Conservation (phyloP, 2,797 vertebrate species). For the Sparidentex hasta region DNA sequence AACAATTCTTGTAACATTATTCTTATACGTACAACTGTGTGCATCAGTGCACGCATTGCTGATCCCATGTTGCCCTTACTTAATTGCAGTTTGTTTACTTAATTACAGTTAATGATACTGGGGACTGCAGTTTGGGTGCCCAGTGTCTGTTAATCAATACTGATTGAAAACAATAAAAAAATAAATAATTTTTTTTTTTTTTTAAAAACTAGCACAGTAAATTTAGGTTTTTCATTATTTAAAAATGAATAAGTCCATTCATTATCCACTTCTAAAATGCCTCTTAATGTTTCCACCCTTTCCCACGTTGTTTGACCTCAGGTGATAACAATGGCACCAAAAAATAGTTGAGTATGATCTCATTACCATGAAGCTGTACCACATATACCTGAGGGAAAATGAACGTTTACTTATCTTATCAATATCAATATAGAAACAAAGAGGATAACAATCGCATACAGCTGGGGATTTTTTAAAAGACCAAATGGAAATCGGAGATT, state of each 20-base stretch:
- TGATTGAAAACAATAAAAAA: not conserved
- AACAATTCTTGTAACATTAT: not conserved
- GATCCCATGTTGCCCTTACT: not conserved
- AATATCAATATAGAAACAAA: slow-evolving; percentile 18
- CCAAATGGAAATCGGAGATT: not conserved
- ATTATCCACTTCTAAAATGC: not conserved
- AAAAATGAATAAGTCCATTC: not conserved
- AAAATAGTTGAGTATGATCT: slow-evolving; percentile 28
- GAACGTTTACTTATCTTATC: not conserved
- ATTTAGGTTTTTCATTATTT: not conserved
- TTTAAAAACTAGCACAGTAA: too few species aligned
- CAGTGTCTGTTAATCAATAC: not conserved
- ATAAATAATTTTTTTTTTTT: too few species aligned
- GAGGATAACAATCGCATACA: not conserved
- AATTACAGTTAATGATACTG: not conserved
- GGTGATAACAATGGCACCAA: not conserved
- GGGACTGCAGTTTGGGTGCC: not conserved
- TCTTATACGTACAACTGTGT: not conserved
- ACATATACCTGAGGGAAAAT: slow-evolving; percentile 8
- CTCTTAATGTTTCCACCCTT: not conserved
- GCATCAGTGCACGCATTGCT: not conserved
- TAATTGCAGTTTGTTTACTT: not conserved
- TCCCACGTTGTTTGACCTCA: slow-evolving; percentile 40
- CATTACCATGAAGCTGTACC: slow-evolving; percentile 22
- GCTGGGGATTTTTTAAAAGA: not conserved